Evolutionary conservation across 2,888 invertebrate species (phyloP), one percentile per base, ranked within the genome.

Genomic region (Epinotia demarniana): DNA sequence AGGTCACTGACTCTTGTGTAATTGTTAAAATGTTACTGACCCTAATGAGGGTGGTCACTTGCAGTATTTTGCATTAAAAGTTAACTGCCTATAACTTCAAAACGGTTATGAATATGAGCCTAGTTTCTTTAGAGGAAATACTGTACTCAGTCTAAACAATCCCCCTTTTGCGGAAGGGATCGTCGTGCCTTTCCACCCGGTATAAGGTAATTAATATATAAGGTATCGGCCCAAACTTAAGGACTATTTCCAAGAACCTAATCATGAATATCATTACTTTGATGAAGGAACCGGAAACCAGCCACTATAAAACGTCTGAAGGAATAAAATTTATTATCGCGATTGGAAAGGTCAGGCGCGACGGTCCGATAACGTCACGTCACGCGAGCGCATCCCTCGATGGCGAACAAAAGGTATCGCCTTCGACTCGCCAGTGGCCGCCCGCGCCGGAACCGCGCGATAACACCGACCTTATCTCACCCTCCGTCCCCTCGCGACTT

Each of bases 371-470:
- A 93, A 91, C 91, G 92, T 92, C 92, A 91, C 91, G 92, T 92
- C 92, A 92, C 90, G 92, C 92, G 83, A 89, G 87, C 90, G 89
- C 90, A 92, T 92, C 92, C 92, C 91, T 92, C 92, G 89, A 92
- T 90, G 92, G 88, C 84, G 88, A 86, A 93, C 93, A 93, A 93
- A 92, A 92, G 92, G 91, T 90, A 91, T 92, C 89, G 90, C 89
- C 90, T 91, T 92, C 91, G 90, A 92, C 89, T 92, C 90, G 90
- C 91, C 92, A 89, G 84, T 91, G 90, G 87, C 89, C 92, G 89
- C 82, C 87, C 85, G 81, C 81, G 80, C 84, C 88, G 92, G 91
- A 92, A 92, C 90, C 85, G 85, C 80, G 84, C 89, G 94, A 93
- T 93, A 93, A 90, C 90, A 84, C 87, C 86, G 82, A 84, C 91